Percentiles rank a stretch among this genome's conserved stretches.
phyloP scores from a whole-genome alignment of 2,113 vertebrate genomes.

The Mormyrus iriodes region DNA sequence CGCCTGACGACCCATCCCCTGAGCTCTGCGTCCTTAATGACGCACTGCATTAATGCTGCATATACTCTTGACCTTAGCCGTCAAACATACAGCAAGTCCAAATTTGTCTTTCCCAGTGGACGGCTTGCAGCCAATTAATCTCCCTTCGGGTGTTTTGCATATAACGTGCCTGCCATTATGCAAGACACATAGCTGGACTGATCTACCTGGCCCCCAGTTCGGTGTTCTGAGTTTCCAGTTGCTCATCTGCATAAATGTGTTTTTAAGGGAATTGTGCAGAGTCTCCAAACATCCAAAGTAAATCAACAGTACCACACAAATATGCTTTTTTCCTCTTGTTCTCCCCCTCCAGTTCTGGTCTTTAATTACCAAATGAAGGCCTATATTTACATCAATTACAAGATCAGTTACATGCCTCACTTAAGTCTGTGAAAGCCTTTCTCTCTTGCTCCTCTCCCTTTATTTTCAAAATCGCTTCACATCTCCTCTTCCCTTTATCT shows the following conservation, averaged over 20 bases:
- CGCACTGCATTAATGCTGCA: neutral
- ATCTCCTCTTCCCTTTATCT: slow-evolving; percentile 8
- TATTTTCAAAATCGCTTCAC: neutral
- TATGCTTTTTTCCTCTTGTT: neutral
- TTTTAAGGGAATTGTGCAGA: neutral
- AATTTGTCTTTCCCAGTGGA: neutral
- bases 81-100: neutral
- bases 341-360: neutral
- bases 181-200: neutral
- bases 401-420: slow-evolving; percentile 10
- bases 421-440: slow-evolving; percentile 15
- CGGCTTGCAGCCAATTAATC: neutral
- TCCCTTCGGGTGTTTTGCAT: neutral
- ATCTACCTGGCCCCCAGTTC: neutral
- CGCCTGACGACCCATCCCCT: neutral
- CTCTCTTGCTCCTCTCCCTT: slow-evolving; percentile 17
- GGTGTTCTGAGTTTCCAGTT: neutral
- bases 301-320: slow-evolving; percentile 30
- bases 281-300: slow-evolving; percentile 35
- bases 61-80: neutral
- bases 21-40: neutral
- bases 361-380: slow-evolving; percentile 21
- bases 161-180: neutral
- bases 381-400: slow-evolving; percentile 22
- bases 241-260: neutral